Evolutionary conservation across 1,140 invertebrate genomes (phyloP), one percentile per base, ranked within the genome.

Genomic region (Drosophila funebris): DNA sequence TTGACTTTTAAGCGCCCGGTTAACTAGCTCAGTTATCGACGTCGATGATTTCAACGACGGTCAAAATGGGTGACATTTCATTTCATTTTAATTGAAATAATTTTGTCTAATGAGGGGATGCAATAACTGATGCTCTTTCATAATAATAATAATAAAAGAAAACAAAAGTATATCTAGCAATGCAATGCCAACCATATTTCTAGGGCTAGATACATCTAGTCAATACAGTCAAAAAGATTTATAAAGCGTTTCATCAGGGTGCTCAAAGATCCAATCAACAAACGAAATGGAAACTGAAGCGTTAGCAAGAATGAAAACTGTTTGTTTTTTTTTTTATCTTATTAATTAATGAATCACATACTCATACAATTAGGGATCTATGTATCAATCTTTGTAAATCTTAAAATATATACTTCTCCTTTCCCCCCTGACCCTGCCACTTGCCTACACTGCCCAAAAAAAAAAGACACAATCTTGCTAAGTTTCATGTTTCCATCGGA

Each of bases 161-260:
- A 31, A 46, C 43, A n/a, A 48, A 46, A 46, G 68, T 71, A 69
- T 78, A 78, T 83, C 79, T 88, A 88, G 89, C 78, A 82, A 80
- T 69, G 60, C 78, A 83, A 69, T 81, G 79, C 77, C 85, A 82
- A 81, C 78, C 57, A 79, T 73, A 84, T 83, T 71, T 89, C 84
- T 78, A 90, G 87, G 89, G 90, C 90, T 91, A 89, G 90, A 91
- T 91, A 85, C 74, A 77, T 91, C 90, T 91, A 91, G 90, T 91
- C 90, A 90, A 83, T 76, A 76, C 89, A 90, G 78, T 90, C 72
- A 85, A 66, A 50, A 88, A 77, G 62, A 75, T 84, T 83, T 78
- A 78, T 58, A 67, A 50, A 83, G 68, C 67, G 76, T 73, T 79
- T 79, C 69, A 76, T 37, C 43, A 73, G 73, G 80, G 82, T 88